Conservation (phyloP, 2,888 invertebrate species). For the Cephalotes varians region DNA sequence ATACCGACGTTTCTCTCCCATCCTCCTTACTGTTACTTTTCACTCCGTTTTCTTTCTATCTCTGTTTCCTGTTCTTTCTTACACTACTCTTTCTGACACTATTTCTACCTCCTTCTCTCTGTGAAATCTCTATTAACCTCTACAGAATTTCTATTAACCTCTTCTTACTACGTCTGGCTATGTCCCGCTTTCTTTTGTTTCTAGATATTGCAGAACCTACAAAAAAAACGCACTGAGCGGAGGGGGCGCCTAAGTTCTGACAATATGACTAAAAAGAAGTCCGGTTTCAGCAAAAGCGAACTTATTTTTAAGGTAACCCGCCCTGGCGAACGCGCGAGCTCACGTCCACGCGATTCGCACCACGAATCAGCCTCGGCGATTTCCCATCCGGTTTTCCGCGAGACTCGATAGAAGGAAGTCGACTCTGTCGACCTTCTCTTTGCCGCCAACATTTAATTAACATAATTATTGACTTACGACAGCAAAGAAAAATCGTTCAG, state of each 20-base stretch:
- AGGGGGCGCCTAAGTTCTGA: slow-evolving; percentile 98
- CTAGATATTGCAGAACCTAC: slow-evolving; percentile 99
- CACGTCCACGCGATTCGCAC: slow-evolving; percentile 79
- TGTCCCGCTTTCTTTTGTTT: slow-evolving; percentile 92
- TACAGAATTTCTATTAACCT: slow-evolving; percentile 83
- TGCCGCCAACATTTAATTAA: not conserved
- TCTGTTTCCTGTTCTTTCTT: slow-evolving; percentile 16
- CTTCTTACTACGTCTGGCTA: slow-evolving; percentile 92
- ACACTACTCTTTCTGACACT: slow-evolving; percentile 20
- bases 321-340: slow-evolving; percentile 86
- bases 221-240: slow-evolving; percentile 99
- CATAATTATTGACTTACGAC: not conserved
- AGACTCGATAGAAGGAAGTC: slow-evolving; percentile 76
- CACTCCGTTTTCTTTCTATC: slow-evolving; percentile 48
- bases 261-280: slow-evolving; percentile 94
- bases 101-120: slow-evolving; percentile 62
- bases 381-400: slow-evolving; percentile 72
- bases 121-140: slow-evolving; percentile 82
- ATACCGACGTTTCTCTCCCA: slow-evolving; percentile 32
- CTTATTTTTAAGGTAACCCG: slow-evolving; percentile 99
- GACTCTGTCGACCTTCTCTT: slow-evolving; percentile 27
- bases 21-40: slow-evolving; percentile 39
- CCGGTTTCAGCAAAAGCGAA: slow-evolving; percentile 97
- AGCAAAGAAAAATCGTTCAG: not conserved
- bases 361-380: slow-evolving; percentile 67